Evolutionary conservation across 2,797 vertebrate species (phyloP), one percentile per base, ranked within the genome.

Genomic region (Furcifer pardalis): DNA sequence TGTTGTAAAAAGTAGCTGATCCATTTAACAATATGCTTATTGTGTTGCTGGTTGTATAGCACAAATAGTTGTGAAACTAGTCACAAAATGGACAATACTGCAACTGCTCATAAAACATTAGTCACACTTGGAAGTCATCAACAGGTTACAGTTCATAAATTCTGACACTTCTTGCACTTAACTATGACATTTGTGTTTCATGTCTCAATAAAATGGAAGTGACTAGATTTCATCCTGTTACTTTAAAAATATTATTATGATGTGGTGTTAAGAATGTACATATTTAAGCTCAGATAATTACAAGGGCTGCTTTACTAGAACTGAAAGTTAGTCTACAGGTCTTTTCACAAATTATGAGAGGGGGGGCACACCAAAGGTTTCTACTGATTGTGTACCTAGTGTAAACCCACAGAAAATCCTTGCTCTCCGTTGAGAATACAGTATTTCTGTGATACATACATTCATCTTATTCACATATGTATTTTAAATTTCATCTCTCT

Each of bases 141-240:
- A 56, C 52, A 56, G 52, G 52, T 17, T 56, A 56, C 52, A 56
- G 17, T 40, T 81, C 75, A 79, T 25, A 44, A 65, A 60, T n/a
- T n/a, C 21, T 69, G 25, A 17, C 23, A 62, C 5, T 89, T 72
- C 85, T 66, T 63, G 15, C 52, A 82, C 66, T 83, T 86, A 62
- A 49, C 32, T 30, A 3, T 49, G 25, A 25, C 32, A 60, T 27
- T 59, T 46, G 12, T 74, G 15, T 44, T 10, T 32, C 42, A 30
- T 73, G 30, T 72, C 27, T 82, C 60, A 62, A 42, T 73, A 30
- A 82, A 69, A 80, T 42, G 69, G 32, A n/a, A 84, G 8, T 60
- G 49, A 30, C 32, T 40, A 56, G 5, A 73, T 37, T 63, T 63
- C 19, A 81, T 59, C 37, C 30, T 74, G 30, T n/a, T 23, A 62